These are phyloP conservation scores for Halcyon chelicuti DNA, from an alignment of 2,797 vertebrate species.

Conservation along the genomic window DNA sequence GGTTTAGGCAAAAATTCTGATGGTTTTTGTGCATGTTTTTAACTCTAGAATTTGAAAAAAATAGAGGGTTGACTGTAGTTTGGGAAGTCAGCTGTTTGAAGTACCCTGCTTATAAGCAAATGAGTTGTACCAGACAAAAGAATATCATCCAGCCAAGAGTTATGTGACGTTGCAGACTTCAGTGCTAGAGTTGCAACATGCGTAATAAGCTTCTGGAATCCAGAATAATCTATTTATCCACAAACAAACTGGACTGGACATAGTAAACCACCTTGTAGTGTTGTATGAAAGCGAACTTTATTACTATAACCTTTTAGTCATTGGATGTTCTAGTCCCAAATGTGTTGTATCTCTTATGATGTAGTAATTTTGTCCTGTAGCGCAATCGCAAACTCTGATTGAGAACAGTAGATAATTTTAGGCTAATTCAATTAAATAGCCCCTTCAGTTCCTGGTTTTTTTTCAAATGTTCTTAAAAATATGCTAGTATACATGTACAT, in stretches of 20 bases:
- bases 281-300: slow-evolving; percentile 27
- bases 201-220: slow-evolving; percentile 20
- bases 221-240: neutral
- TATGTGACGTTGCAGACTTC: neutral
- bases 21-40: neutral
- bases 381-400: neutral
- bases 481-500: slow-evolving; percentile 28
- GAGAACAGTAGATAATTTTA: slow-evolving; percentile 28
- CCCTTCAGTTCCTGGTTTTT: slow-evolving; percentile 16
- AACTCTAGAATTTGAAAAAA: neutral
- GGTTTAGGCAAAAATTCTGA: neutral
- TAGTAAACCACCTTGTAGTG: neutral
- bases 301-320: slow-evolving; percentile 9
- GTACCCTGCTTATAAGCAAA: neutral
- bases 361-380: neutral
- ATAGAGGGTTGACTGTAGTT: neutral
- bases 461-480: slow-evolving; percentile 20
- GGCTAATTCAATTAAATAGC: slow-evolving; percentile 31
- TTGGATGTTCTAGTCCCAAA: neutral
- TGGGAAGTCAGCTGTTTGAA: neutral
- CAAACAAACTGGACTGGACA: neutral
- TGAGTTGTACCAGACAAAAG: neutral
- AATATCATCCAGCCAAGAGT: neutral
- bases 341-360: neutral
- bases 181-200: neutral